Conservation (phyloP, 1,140 invertebrate species). For the Lethrus apterus region DNA sequence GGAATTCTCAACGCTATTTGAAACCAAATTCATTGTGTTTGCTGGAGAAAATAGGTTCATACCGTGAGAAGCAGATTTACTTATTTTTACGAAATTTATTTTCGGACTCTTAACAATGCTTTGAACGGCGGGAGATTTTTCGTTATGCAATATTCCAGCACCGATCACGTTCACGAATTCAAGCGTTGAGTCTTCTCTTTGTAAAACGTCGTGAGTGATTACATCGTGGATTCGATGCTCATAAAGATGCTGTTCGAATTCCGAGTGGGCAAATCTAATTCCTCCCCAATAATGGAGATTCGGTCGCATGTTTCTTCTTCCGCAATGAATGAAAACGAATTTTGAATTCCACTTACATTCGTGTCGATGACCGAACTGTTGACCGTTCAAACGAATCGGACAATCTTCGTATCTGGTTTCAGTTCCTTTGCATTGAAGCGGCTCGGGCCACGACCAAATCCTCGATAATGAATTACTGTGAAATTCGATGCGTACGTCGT, state of each 20-base stretch:
- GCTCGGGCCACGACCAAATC: constrained; percentile 94
- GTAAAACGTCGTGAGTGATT: constrained; percentile 62
- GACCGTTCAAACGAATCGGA: constrained; percentile 80
- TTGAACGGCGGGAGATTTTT: constrained; percentile 88
- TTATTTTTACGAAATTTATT: constrained; percentile 77
- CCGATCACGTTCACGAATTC: constrained; percentile 82
- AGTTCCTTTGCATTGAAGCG: constrained; percentile 75
- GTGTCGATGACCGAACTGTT: constrained; percentile 75
- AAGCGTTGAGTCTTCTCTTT: constrained; percentile 64
- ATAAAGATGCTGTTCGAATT: constrained; percentile 82
- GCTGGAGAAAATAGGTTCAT: constrained; percentile 86
- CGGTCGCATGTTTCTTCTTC: constrained; percentile 61
- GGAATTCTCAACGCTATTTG: constrained; percentile 70
- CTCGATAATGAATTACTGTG: constrained; percentile 74
- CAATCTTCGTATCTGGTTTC: constrained; percentile 82
- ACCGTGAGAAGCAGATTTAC: constrained; percentile 80
- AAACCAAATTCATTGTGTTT: constrained; percentile 62
- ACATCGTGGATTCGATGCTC: constrained; percentile 75
- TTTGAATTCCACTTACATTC: constrained; percentile 81
- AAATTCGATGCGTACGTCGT: constrained; percentile 73
- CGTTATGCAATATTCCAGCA: constrained; percentile 94
- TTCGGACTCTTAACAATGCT: constrained; percentile 77
- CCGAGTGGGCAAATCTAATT: constrained; percentile 80
- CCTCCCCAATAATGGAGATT: constrained; percentile 90
- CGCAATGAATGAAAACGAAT: constrained; percentile 93